Evolutionary conservation across 2,888 invertebrate species (phyloP).

Genomic region (Merodon equestris): DNA sequence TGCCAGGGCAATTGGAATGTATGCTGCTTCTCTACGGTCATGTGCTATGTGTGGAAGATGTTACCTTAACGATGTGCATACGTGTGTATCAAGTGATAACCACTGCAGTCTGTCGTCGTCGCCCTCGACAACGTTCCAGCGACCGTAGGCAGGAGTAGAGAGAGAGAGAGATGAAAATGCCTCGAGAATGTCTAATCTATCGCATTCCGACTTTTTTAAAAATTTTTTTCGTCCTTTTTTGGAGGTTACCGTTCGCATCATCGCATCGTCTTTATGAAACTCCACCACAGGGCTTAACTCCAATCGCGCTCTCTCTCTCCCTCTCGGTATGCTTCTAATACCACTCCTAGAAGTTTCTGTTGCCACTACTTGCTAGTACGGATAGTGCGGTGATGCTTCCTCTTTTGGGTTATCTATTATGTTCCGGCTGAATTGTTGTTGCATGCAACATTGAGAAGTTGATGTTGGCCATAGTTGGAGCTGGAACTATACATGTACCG

Average conservation of each 20-base stretch:
- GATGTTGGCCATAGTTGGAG: slow-evolving; percentile 48
- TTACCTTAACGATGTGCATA: slow-evolving; percentile 47
- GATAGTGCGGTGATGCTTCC: background rate
- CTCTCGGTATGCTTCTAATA: background rate
- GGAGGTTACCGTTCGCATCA: background rate
- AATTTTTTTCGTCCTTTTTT: slow-evolving; percentile 33
- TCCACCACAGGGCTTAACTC: slow-evolving; percentile 9
- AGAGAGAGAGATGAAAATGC: slow-evolving; percentile 35
- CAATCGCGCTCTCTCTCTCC: background rate
- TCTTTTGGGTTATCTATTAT: slow-evolving; percentile 60
- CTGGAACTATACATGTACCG: slow-evolving; percentile 41
- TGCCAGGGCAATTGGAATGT: slow-evolving; percentile 22
- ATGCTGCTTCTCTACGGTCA: slow-evolving; percentile 3
- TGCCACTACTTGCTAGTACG: too few relatives aligned
- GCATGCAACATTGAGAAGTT: slow-evolving; percentile 60
- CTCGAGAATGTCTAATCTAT: slow-evolving; percentile 61
- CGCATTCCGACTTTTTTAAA: slow-evolving; percentile 46
- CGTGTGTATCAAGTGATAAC: slow-evolving; percentile 40
- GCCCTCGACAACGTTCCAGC: background rate
- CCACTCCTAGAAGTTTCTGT: background rate
- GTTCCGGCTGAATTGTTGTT: slow-evolving; percentile 66
- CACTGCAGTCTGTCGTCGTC: background rate
- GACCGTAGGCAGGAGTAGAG: slow-evolving; percentile 3
- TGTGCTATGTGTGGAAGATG: slow-evolving; percentile 1
- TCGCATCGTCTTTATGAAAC: slow-evolving; percentile 45